A percentile compares a stretch with the other conserved stretches of the same genome.
These are phyloP conservation scores for Sebastes trivittatus DNA, from an alignment of 2,797 vertebrate genomes.

Conservation along the genomic window DNA sequence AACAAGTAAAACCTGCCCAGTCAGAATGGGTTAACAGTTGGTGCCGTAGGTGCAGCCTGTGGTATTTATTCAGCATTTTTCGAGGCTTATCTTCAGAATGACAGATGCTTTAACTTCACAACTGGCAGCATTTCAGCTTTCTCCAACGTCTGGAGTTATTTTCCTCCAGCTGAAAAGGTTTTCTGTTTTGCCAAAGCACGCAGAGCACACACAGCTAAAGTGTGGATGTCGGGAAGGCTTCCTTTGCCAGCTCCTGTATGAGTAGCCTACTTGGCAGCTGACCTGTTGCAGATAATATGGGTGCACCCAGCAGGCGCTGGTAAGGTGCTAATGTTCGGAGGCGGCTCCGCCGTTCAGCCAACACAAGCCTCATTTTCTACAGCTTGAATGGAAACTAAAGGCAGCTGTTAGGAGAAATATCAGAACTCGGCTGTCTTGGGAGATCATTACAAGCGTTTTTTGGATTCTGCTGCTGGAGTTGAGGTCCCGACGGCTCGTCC, in stretches of 20 bases:
- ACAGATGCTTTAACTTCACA: conserved; percentile 20
- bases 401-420: conserved; percentile 20
- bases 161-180: conserved; percentile 33
- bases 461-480: conserved; percentile 18
- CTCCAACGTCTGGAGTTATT: conserved; percentile 23
- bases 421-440: conserved; percentile 8
- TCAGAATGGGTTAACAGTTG: conserved; percentile 10
- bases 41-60: background rate
- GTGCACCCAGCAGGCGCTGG: conserved; percentile 20
- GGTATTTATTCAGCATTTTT: conserved; percentile 20
- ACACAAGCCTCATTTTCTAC: conserved; percentile 38
- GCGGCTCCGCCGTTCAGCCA: conserved; percentile 21
- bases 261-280: conserved; percentile 50
- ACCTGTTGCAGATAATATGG: conserved; percentile 44
- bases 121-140: conserved; percentile 39
- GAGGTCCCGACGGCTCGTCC: conserved; percentile 28
- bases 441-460: conserved; percentile 34
- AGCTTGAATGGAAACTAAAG: conserved; percentile 52
- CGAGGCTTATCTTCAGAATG: conserved; percentile 12
- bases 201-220: conserved; percentile 22
- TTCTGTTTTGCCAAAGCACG: conserved; percentile 32
- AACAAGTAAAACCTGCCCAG: conserved; percentile 23
- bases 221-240: conserved; percentile 47
- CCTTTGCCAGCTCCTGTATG: conserved; percentile 39
- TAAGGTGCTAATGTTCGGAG: conserved; percentile 49